Evolutionary conservation across 2,113 vertebrate genomes (phyloP), one percentile per base, ranked within the genome.

Genomic region (Glaucidium brasilianum): DNA sequence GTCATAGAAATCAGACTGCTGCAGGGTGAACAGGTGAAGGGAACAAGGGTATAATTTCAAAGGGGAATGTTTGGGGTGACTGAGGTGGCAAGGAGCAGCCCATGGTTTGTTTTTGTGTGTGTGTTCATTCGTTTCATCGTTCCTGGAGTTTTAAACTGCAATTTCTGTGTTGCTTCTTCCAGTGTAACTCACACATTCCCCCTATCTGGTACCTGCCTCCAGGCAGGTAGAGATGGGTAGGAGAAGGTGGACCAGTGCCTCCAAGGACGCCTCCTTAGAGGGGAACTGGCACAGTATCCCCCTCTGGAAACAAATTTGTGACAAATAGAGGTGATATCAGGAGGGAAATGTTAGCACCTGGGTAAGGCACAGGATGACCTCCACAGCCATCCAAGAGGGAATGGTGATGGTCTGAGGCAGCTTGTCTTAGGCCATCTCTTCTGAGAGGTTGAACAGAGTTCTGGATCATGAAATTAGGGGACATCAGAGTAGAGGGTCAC

Each of bases 1-100:
- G 58, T 78, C 89, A 47, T 14, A 56, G 90, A 92, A 97, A 96
- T 80, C 64, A 89, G 74, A 71, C 60, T 83, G 60, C 47, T 93
- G n/a, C 0, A 2, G 20, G 34, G 52, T 89, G 59, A 86, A 62
- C 0, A 14, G 27, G 29, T 89, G 78, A 75, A 62, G 25, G 58
- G n/a, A 96, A 16, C 0, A 1, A 88, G 55, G 37, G 18, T 60
- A 21, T 75, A 47, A 91, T 85, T 94, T 83, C 81, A 85, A 84
- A 87, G 43, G 35, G 63, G 53, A 88, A 76, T 2, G 1, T 87
- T 84, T 83, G 18, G n/a, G 71, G 77, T 92, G 34, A 43, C 23
- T 30, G 78, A 72, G 66, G 50, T 89, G 59, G 43, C 45, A 56
- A 66, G 84, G 64, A 90, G 59, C 25, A 55, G 45, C 55, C 39